phyloP scores from a whole-genome alignment of 2,888 invertebrate species.

The Tolmerus cingulatus region DNA sequence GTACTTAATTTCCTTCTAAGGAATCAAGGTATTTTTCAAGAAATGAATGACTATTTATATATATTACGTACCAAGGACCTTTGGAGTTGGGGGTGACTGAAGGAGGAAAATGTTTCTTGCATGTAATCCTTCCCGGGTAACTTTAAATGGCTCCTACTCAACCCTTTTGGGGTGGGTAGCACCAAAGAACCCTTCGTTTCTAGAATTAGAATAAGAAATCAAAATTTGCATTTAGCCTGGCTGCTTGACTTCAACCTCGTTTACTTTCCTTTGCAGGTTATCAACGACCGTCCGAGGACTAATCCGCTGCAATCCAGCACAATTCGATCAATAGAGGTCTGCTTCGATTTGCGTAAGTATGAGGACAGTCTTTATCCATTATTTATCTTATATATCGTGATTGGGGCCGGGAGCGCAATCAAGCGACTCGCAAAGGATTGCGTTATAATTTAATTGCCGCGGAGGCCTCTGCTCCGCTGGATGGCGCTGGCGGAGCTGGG shows the following conservation, averaged over 20 bases:
- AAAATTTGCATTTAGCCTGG: neutral
- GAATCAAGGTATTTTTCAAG: neutral
- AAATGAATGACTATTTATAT: neutral
- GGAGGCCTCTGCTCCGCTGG: neutral
- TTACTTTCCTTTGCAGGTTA: neutral
- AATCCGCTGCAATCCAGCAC: neutral
- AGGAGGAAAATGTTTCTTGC: neutral
- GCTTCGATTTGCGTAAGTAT: conserved; percentile 18
- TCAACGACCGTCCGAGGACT: neutral
- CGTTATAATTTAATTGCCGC: conserved; percentile 7
- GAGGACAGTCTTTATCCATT: neutral
- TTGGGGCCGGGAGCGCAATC: neutral
- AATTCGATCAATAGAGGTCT: conserved; percentile 1
- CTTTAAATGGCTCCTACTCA: neutral
- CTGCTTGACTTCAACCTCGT: neutral
- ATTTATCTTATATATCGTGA: neutral
- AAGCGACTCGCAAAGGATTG: neutral
- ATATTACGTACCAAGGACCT: neutral
- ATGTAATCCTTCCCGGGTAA: neutral
- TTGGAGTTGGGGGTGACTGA: neutral
- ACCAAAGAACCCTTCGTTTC: neutral
- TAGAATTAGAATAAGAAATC: neutral
- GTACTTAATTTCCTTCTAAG: neutral
- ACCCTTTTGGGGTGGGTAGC: neutral
- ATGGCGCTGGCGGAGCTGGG: neutral